These are phyloP conservation scores for Hylaeus volcanicus DNA, from an alignment of 1,140 invertebrate species.

Conservation along the genomic window DNA sequence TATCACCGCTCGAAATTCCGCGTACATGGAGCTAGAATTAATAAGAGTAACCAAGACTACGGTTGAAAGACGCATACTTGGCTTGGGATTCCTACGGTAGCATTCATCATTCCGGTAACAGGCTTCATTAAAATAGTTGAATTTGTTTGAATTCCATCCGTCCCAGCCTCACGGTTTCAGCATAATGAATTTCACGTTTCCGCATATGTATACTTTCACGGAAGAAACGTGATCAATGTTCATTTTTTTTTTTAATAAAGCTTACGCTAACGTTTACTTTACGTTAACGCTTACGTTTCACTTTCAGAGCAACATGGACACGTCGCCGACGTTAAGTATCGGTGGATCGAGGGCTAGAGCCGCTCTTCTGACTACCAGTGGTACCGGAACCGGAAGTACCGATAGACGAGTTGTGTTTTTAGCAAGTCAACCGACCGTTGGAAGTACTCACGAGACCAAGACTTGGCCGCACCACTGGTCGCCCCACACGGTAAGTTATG, in stretches of 20 bases:
- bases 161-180: not conserved
- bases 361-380: constrained; percentile 75
- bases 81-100: constrained; percentile 5
- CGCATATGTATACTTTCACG: constrained; percentile 2
- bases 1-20: not conserved
- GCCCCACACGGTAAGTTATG: constrained; percentile 74
- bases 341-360: constrained; percentile 76
- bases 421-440: constrained; percentile 71
- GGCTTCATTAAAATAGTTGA: constrained; percentile 53
- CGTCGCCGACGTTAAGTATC: constrained; percentile 75
- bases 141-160: constrained; percentile 41
- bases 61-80: constrained; percentile 43
- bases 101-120: constrained; percentile 43
- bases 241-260: no score
- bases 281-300: constrained; percentile 8
- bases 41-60: constrained; percentile 38
- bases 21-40: constrained; percentile 13
- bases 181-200: constrained; percentile 2
- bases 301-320: constrained; percentile 71
- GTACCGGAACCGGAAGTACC: constrained; percentile 71
- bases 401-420: constrained; percentile 77
- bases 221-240: not conserved
- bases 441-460: constrained; percentile 73
- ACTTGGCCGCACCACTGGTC: constrained; percentile 80
- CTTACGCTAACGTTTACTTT: no score